Evolutionary conservation across 2,888 invertebrate genomes (phyloP), one percentile per base, ranked within the genome.

Genomic region (Acronicta alni): DNA sequence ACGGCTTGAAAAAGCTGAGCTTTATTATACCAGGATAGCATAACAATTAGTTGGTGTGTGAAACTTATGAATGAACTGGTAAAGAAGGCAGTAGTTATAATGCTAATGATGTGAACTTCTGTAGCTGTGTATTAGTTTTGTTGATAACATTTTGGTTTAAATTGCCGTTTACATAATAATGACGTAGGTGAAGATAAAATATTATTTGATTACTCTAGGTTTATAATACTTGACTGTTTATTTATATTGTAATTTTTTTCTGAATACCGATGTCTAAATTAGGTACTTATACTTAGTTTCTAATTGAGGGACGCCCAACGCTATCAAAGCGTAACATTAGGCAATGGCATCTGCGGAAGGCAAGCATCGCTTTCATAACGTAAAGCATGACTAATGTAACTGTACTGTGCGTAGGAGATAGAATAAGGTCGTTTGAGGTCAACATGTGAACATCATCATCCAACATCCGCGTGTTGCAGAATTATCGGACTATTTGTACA

Each of bases 401-500:
- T 68, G 80, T 80, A 67, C 37, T 70, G 77, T 79, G 84, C 76
- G 84, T 84, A 83, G 79, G 79, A 79, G 83, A 81, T 83, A 77
- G 67, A 73, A 68, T 81, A 83, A 86, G 88, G 88, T 82, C 85
- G 83, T 82, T 82, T 62, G 84, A 88, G 88, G 89, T 82, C 85
- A 81, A 67, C 79, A 74, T 80, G 80, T 81, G 81, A 79, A 67
- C 72, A 58, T 58, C 61, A 72, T 62, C 73, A 72, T 73, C 65
- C 51, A 61, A 61, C 58, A 62, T 68, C 67, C 75, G 78, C 65
- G 57, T 67, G 63, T 77, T 78, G 65, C 72, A 59, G 68, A 73
- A 77, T 65, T 46, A 47, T 57, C 55, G 37, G 20, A 51, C 44
- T 57, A 53, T 59, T 18, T 26, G 26, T n/a, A n/a, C n/a, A n/a